These are phyloP conservation scores for Cepaea hortensis DNA, from an alignment of 2,888 invertebrate genomes.

Conservation along the genomic window DNA sequence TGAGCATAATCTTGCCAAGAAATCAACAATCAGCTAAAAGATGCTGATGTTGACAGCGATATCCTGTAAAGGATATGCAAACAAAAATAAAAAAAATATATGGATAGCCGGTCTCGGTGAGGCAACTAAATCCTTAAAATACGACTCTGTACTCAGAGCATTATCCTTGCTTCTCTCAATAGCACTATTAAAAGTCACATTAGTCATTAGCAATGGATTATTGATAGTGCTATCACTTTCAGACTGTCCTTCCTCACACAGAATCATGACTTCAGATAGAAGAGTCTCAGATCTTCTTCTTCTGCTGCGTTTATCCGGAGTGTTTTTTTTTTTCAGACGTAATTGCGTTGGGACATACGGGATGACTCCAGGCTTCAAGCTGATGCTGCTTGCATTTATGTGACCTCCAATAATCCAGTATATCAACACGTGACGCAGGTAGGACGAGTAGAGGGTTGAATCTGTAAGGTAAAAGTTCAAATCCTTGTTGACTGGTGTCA, in stretches of 20 bases:
- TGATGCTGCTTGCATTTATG: slow-evolving; percentile 42
- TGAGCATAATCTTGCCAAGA: too few relatives aligned
- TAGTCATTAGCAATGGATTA: not conserved
- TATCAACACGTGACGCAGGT: slow-evolving; percentile 44
- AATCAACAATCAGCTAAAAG: too few relatives aligned
- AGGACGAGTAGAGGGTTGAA: slow-evolving; percentile 42
- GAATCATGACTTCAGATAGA: slow-evolving; percentile 4
- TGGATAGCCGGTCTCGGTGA: slow-evolving; percentile 15
- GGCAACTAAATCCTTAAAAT: slow-evolving; percentile 18
- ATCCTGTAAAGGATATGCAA: too few relatives aligned
- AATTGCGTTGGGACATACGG: not conserved
- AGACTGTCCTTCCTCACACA: slow-evolving; percentile 12
- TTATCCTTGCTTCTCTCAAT: slow-evolving; percentile 42
- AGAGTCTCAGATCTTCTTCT: not conserved
- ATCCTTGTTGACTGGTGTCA: slow-evolving; percentile 31
- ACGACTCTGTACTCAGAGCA: slow-evolving; percentile 27
- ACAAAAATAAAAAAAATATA: slow-evolving; percentile 15
- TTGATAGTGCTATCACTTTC: not conserved
- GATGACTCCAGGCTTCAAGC: slow-evolving; percentile 27
- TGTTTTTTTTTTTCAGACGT: slow-evolving; percentile 23
- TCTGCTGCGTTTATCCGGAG: slow-evolving; percentile 19
- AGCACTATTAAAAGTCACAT: slow-evolving; percentile 18
- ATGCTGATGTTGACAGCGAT: too few relatives aligned
- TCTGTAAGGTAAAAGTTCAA: slow-evolving; percentile 44
- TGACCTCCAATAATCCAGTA: slow-evolving; percentile 34